A percentile compares a stretch with the other conserved stretches of the same genome.
These are phyloP conservation scores for Phaetusa simplex DNA, from an alignment of 2,113 vertebrate species.

Conservation along the genomic window DNA sequence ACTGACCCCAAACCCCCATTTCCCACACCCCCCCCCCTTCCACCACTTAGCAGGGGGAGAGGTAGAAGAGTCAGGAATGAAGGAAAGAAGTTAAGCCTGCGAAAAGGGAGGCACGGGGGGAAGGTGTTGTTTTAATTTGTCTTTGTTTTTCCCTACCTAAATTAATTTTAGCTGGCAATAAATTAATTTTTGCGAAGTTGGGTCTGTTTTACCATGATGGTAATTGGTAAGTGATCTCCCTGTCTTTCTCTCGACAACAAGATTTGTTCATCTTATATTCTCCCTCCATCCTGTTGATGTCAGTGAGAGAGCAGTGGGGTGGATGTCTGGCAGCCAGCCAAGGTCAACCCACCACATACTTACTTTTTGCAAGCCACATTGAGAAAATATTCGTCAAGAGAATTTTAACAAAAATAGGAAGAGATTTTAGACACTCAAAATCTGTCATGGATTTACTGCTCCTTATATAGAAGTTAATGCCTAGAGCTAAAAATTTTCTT, in stretches of 20 bases:
- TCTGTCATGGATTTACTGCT: neutral
- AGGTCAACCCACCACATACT: neutral
- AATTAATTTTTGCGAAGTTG: neutral
- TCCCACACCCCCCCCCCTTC: fast-evolving
- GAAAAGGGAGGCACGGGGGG: neutral
- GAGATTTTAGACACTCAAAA: neutral
- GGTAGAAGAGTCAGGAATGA: neutral
- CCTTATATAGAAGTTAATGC: neutral
- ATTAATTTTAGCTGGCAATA: neutral
- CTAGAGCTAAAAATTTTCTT: neutral
- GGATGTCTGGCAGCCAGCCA: neutral
- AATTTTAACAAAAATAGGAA: neutral
- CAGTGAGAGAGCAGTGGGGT: neutral
- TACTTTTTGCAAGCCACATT: constrained; percentile 18
- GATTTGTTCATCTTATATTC: neutral
- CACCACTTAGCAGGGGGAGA: neutral
- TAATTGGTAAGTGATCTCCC: neutral
- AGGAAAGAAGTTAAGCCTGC: neutral
- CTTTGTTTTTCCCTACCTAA: neutral
- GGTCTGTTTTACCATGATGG: neutral
- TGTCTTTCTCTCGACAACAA: neutral
- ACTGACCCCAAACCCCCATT: neutral
- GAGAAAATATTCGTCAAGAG: neutral
- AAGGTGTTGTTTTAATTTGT: neutral
- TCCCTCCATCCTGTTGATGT: neutral